These are phyloP conservation scores for Oophaga pumilio DNA, from an alignment of 2,113 vertebrate genomes.

Conservation along the genomic window DNA sequence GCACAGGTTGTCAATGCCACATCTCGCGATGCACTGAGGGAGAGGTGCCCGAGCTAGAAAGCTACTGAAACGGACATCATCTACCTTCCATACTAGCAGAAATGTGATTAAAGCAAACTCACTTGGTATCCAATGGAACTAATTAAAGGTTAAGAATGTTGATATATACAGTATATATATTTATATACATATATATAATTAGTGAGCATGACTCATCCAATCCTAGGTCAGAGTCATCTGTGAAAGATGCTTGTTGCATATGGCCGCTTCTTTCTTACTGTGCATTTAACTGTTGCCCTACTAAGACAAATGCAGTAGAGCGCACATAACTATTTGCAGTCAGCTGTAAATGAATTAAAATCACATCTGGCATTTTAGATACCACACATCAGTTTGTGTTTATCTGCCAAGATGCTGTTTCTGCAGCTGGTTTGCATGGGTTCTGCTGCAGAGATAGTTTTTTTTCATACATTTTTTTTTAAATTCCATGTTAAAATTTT, in stretches of 20 bases:
- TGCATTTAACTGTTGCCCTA: conserved; percentile 46
- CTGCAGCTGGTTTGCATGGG: conserved; percentile 41
- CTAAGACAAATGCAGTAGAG: conserved; percentile 43
- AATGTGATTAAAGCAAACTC: no score
- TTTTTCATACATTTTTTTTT: neutral
- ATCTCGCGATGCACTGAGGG: no score
- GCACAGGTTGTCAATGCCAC: no score
- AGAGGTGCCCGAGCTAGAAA: no score
- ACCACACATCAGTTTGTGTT: conserved; percentile 53
- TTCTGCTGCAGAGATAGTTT: conserved; percentile 14
- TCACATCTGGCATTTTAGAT: conserved; percentile 56
- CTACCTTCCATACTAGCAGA: no score
- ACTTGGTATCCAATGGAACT: no score
- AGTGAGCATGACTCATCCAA: neutral
- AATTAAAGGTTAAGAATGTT: no score
- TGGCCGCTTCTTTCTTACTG: conserved; percentile 20
- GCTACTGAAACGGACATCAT: no score
- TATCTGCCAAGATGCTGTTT: conserved; percentile 47
- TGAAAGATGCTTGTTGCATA: neutral
- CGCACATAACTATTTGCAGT: conserved; percentile 42
- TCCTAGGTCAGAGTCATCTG: neutral
- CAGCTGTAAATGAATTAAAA: conserved; percentile 52
- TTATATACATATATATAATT: neutral
- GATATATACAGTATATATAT: no score
- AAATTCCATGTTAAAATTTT: neutral